A percentile compares a stretch with the other conserved stretches of the same genome.
phyloP scores from a whole-genome alignment of 1,140 invertebrate species.

The Zaprionus kolodkinae region DNA sequence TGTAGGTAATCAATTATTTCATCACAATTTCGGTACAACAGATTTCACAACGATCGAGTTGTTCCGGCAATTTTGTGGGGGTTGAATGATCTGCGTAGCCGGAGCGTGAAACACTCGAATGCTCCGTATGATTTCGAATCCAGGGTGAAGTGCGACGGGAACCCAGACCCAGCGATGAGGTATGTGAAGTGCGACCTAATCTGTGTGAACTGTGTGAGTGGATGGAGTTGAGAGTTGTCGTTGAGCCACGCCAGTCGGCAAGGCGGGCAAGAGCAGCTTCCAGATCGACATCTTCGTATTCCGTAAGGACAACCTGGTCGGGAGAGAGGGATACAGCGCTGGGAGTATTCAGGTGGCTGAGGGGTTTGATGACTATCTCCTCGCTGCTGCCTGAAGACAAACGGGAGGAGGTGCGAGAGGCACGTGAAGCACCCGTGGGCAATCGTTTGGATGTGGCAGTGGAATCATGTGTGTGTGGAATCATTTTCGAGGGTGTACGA shows the following conservation, averaged over 20 bases:
- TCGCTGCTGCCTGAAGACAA: slow-evolving; percentile 50
- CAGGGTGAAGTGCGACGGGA: slow-evolving; percentile 61
- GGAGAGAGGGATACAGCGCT: slow-evolving; percentile 57
- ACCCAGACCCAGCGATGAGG: slow-evolving; percentile 25
- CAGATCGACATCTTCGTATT: slow-evolving; percentile 56
- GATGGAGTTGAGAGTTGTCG: slow-evolving; percentile 38
- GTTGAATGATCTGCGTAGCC: slow-evolving; percentile 13
- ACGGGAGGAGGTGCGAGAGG: slow-evolving; percentile 34
- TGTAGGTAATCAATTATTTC: slow-evolving; percentile 9
- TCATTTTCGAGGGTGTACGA: background rate
- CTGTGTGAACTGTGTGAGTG: slow-evolving; percentile 47
- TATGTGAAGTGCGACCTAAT: slow-evolving; percentile 32
- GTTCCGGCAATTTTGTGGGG: background rate
- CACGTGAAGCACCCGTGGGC: slow-evolving; percentile 24
- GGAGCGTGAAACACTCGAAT: slow-evolving; percentile 14
- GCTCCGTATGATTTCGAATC: slow-evolving; percentile 48
- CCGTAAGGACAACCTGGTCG: slow-evolving; percentile 57
- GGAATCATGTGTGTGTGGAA: background rate
- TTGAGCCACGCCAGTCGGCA: slow-evolving; percentile 56
- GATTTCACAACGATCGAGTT: slow-evolving; percentile 45
- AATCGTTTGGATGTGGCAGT: background rate
- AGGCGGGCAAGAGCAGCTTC: slow-evolving; percentile 65
- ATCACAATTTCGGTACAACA: slow-evolving; percentile 47
- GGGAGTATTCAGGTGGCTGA: slow-evolving; percentile 63
- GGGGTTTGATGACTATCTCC: slow-evolving; percentile 56